Conservation (phyloP, 2,797 vertebrate species). For the Lepus townsendii region DNA sequence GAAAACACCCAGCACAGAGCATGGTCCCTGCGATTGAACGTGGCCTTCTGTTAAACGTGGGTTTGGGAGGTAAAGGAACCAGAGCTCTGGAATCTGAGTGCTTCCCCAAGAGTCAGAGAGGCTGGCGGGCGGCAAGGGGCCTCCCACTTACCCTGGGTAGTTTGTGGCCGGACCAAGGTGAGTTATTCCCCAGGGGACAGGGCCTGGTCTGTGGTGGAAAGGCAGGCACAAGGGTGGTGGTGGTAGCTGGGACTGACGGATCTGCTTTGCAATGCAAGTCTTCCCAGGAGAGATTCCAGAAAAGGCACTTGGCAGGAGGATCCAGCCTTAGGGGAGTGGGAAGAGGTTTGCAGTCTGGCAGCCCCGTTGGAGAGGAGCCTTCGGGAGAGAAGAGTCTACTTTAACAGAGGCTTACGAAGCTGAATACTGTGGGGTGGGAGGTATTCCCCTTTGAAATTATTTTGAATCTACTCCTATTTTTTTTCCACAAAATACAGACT, state of each 20-base stretch:
- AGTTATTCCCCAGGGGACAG: neutral
- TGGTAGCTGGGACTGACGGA: neutral
- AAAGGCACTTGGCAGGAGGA: neutral
- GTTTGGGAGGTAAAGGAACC: neutral
- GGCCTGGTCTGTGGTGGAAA: neutral
- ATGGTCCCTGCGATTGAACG: neutral
- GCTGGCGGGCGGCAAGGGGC: neutral
- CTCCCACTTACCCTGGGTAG: neutral
- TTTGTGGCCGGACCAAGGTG: neutral
- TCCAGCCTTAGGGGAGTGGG: neutral
- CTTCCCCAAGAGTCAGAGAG: neutral
- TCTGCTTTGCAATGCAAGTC: neutral
- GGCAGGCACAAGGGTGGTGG: neutral
- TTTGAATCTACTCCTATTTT: neutral
- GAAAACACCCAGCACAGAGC: neutral
- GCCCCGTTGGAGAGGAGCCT: neutral
- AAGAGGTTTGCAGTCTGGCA: neutral
- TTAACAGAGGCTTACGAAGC: neutral
- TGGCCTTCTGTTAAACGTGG: neutral
- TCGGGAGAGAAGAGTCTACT: neutral
- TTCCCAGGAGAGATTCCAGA: neutral
- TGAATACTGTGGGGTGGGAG: neutral
- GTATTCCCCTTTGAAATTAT: neutral
- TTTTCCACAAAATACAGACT: conserved; percentile 17
- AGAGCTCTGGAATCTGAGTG: neutral